Conservation (phyloP, 2,797 vertebrate genomes). For the Monodelphis domestica region DNA sequence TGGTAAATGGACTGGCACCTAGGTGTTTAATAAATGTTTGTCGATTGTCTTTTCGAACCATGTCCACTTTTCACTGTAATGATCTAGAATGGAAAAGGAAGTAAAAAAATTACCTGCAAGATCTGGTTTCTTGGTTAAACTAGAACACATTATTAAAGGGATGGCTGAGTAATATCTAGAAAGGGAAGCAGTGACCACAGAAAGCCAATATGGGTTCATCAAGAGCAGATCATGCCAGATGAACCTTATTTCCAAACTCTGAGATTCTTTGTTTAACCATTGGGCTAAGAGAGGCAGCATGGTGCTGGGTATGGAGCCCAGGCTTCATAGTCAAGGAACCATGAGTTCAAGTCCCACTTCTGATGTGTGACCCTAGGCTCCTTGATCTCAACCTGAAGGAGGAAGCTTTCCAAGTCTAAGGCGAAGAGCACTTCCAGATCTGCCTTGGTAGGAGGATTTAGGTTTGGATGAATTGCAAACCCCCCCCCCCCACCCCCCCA, state of each 20-base stretch:
- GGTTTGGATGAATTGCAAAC: no score
- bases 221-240: no score
- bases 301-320: neutral
- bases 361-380: neutral
- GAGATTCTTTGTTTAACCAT: neutral
- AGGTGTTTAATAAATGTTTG: neutral
- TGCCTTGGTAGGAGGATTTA: neutral
- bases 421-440: no score
- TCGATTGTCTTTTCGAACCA: neutral
- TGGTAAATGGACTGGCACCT: neutral
- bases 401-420: neutral
- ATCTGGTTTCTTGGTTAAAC: neutral
- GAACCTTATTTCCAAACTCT: neutral
- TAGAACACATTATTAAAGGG: neutral
- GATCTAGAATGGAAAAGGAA: neutral
- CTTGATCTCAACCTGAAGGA: neutral
- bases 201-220: neutral
- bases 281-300: neutral
- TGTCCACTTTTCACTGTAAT: neutral
- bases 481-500: no score
- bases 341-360: neutral
- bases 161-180: neutral
- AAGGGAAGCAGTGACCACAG: neutral
- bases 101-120: neutral
- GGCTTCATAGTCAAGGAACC: neutral